Evolutionary conservation across 1,140 invertebrate genomes (phyloP).

Genomic region (Heliothis virescens): DNA sequence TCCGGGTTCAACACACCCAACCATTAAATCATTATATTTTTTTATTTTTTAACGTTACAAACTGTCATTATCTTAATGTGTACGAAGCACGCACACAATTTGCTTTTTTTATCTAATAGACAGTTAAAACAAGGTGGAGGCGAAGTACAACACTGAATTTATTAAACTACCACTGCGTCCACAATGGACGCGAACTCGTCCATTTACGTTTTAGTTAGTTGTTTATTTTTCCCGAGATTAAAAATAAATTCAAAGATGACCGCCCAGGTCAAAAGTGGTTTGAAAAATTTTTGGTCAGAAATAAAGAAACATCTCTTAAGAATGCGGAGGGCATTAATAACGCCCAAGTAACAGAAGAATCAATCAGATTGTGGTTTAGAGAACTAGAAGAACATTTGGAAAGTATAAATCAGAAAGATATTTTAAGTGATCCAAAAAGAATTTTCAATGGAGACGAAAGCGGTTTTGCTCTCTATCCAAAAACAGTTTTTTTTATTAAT

Average conservation of each 20-base stretch:
- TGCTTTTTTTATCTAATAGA: too few species aligned
- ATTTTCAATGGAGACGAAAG: slow-evolving; percentile 68
- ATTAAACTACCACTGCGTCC: too few species aligned
- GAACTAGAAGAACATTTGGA: slow-evolving; percentile 58
- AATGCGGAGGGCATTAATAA: slow-evolving; percentile 93
- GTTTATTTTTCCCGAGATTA: slow-evolving; percentile 45
- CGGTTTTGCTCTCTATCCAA: slow-evolving; percentile 68
- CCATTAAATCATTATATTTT: too few species aligned
- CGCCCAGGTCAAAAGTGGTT: slow-evolving; percentile 48
- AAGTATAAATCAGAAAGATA: not conserved
- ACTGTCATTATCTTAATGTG: too few species aligned
- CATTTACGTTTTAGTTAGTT: too few species aligned
- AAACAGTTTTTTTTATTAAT: too few species aligned
- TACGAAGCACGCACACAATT: too few species aligned
- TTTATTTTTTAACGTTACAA: too few species aligned
- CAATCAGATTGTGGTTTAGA: slow-evolving; percentile 53
- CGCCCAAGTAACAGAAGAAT: slow-evolving; percentile 53
- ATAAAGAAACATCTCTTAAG: slow-evolving; percentile 71
- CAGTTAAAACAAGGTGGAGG: too few species aligned
- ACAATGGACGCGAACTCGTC: too few species aligned
- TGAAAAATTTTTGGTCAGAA: slow-evolving; percentile 48
- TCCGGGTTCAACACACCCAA: too few species aligned
- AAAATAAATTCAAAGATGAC: slow-evolving; percentile 51
- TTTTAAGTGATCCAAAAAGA: not conserved
- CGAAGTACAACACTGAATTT: too few species aligned